These are phyloP conservation scores for Cotesia vestalis DNA, from an alignment of 1,140 invertebrate species.

Conservation along the genomic window DNA sequence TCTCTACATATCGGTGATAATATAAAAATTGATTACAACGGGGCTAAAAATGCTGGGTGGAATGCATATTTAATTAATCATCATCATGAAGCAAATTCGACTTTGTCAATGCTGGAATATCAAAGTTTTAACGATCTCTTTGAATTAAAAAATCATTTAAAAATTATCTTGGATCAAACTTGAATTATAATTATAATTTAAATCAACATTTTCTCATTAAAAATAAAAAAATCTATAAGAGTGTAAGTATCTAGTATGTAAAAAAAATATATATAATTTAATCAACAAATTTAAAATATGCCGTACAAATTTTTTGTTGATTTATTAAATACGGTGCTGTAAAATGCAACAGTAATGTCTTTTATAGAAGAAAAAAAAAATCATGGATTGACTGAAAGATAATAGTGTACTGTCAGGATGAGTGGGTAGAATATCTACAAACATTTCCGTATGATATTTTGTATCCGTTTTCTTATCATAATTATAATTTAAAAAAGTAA, in stretches of 20 bases:
- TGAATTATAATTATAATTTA: background rate
- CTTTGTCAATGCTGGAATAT: conserved; percentile 16
- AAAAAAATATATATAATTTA: background rate
- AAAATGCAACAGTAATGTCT: conserved; percentile 24
- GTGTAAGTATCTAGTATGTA: too few relatives aligned
- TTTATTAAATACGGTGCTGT: conserved; percentile 7
- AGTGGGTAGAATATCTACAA: conserved; percentile 31
- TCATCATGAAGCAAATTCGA: conserved; percentile 43
- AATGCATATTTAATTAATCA: conserved; percentile 72
- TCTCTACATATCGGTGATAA: conserved; percentile 87
- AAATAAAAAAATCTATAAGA: too few relatives aligned
- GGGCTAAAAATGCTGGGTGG: conserved; percentile 79
- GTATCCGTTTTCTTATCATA: conserved; percentile 18
- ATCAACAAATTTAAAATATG: too few relatives aligned
- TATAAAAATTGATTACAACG: conserved; percentile 78
- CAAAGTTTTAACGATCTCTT: conserved; percentile 47
- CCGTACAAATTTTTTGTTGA: background rate
- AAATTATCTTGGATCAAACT: conserved; percentile 19
- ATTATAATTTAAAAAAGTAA: too few relatives aligned
- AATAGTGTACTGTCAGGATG: background rate
- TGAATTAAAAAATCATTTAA: conserved; percentile 49
- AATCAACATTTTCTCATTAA: too few relatives aligned
- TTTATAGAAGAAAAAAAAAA: conserved; percentile 16
- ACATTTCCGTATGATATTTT: conserved; percentile 28
- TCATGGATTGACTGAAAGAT: conserved; percentile 30